These are phyloP conservation scores for Atopsyche davidsoni DNA, from an alignment of 1,140 invertebrate genomes.

Conservation along the genomic window DNA sequence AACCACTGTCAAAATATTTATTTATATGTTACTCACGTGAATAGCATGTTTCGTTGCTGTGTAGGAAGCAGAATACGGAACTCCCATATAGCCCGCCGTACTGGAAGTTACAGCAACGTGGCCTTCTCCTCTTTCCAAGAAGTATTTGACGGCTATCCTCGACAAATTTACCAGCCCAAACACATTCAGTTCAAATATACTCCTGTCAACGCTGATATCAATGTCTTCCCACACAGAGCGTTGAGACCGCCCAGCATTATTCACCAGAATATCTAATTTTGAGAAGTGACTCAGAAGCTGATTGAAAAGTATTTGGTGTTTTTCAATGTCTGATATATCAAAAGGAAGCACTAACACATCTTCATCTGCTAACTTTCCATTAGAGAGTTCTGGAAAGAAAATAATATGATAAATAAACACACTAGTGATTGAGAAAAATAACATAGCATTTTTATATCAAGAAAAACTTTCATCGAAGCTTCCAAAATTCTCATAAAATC, in stretches of 20 bases:
- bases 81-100: constrained; percentile 61
- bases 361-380: constrained; percentile 47
- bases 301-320: constrained; percentile 58
- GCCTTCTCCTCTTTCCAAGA: constrained; percentile 52
- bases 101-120: constrained; percentile 71
- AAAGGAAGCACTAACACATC: constrained; percentile 68
- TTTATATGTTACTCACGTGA: constrained; percentile 56
- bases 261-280: constrained; percentile 69
- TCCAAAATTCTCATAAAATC: no score
- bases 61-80: constrained; percentile 71
- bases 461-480: no score
- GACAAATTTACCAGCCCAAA: constrained; percentile 68
- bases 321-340: constrained; percentile 58
- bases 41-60: constrained; percentile 76
- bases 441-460: no score
- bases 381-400: constrained; percentile 41
- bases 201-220: constrained; percentile 66
- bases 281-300: constrained; percentile 67
- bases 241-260: constrained; percentile 79
- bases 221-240: constrained; percentile 71
- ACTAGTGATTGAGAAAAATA: no score
- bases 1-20: no score
- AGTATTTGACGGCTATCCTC: constrained; percentile 61
- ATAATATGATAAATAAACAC: no score
- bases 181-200: constrained; percentile 79